These are phyloP conservation scores for Drosophila biarmipes DNA, from an alignment of 1,140 invertebrate genomes.

Conservation along the genomic window DNA sequence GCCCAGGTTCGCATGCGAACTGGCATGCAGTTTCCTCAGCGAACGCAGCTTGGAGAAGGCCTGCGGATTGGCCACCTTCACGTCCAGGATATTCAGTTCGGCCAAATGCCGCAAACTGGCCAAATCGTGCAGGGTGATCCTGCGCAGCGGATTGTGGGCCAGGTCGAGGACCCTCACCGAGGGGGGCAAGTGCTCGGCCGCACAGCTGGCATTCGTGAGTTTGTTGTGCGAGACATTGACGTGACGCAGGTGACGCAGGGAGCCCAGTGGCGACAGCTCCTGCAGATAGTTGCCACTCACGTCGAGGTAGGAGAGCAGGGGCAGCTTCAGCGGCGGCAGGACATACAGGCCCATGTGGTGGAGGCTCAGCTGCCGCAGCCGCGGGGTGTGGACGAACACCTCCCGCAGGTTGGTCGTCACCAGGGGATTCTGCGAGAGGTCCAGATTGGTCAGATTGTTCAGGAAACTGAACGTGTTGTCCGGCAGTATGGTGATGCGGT, in stretches of 20 bases:
- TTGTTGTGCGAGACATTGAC: slow-evolving; percentile 88
- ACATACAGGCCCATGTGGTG: slow-evolving; percentile 90
- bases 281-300: slow-evolving; percentile 84
- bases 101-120: slow-evolving; percentile 66
- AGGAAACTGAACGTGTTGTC: slow-evolving; percentile 95
- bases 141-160: slow-evolving; percentile 78
- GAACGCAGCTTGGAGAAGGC: slow-evolving; percentile 84
- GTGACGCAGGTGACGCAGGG: slow-evolving; percentile 86
- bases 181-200: slow-evolving; percentile 75
- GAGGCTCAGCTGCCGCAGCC: slow-evolving; percentile 90
- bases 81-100: slow-evolving; percentile 77
- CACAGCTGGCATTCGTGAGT: slow-evolving; percentile 84
- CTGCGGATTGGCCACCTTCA: slow-evolving; percentile 76
- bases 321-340: slow-evolving; percentile 91
- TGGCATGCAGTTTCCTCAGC: slow-evolving; percentile 82
- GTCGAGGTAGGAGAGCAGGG: slow-evolving; percentile 85
- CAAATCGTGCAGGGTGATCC: slow-evolving; percentile 78
- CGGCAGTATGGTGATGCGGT: slow-evolving; percentile 92
- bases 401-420: slow-evolving; percentile 94
- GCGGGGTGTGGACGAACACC: slow-evolving; percentile 94
- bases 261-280: slow-evolving; percentile 85
- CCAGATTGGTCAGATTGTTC: slow-evolving; percentile 90
- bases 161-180: slow-evolving; percentile 77
- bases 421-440: slow-evolving; percentile 92
- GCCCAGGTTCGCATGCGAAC: slow-evolving; percentile 74